These are phyloP conservation scores for Chaetogeoica ovagalla DNA, from an alignment of 2,888 invertebrate species.

Conservation along the genomic window DNA sequence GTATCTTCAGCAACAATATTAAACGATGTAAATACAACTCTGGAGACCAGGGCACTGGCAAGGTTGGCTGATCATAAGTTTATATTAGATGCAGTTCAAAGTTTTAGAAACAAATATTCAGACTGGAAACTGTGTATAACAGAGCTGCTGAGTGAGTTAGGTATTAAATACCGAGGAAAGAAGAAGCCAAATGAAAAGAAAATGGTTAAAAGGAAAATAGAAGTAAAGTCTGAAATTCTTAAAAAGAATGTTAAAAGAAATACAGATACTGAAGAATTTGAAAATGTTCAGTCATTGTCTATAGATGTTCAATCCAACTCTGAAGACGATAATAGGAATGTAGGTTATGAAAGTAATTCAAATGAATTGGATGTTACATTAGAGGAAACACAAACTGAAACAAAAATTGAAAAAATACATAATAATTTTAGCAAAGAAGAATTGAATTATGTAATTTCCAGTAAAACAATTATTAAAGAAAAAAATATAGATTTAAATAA, in stretches of 20 bases:
- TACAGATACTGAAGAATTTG: neutral
- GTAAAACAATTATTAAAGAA: neutral
- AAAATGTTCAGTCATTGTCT: neutral
- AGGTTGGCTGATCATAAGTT: conserved; percentile 54
- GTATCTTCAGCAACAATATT: conserved; percentile 54
- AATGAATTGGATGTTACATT: neutral
- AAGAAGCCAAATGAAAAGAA: conserved; percentile 48
- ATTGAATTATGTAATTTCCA: neutral
- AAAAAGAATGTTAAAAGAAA: conserved; percentile 23
- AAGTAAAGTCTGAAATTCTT: conserved; percentile 29
- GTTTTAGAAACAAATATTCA: conserved; percentile 54
- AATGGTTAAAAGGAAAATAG: conserved; percentile 20
- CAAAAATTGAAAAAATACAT: neutral
- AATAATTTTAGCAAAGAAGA: neutral
- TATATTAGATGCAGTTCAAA: conserved; percentile 54
- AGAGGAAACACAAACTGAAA: neutral
- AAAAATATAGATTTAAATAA: neutral
- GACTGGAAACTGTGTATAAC: conserved; percentile 54
- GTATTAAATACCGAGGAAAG: conserved; percentile 53
- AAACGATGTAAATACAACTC: conserved; percentile 54
- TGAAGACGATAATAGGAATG: neutral
- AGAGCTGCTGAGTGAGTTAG: conserved; percentile 49
- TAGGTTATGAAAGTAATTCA: neutral
- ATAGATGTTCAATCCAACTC: no score
- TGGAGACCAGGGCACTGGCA: conserved; percentile 54